Percentiles rank a stretch among this genome's conserved stretches.
These are phyloP conservation scores for Drosophila flavopinicola DNA, from an alignment of 2,888 invertebrate species.

Conservation along the genomic window DNA sequence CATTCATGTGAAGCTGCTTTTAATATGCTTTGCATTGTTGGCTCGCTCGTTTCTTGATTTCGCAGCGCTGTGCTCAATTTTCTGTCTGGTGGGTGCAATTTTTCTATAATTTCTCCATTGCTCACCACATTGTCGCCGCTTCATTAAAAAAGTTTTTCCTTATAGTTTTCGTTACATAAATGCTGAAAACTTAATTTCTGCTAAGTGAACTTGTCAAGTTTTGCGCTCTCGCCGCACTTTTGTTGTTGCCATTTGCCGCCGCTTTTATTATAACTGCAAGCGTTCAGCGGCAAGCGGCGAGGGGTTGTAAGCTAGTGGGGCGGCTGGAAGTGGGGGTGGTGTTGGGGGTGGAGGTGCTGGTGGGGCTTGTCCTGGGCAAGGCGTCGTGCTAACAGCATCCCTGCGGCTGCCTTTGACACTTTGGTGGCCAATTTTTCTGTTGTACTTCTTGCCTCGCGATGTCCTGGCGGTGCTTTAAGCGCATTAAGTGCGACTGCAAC, in stretches of 20 bases:
- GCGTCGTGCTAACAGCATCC: conserved; percentile 5
- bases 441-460: conserved; percentile 6
- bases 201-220: conserved; percentile 80
- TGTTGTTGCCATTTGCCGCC: conserved; percentile 43
- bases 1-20: conserved; percentile 1
- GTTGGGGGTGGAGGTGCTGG: no score
- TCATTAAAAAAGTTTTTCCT: conserved; percentile 77
- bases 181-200: conserved; percentile 77
- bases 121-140: conserved; percentile 74
- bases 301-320: not conserved
- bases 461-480: conserved; percentile 49
- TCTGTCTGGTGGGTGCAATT: conserved; percentile 22
- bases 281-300: no score
- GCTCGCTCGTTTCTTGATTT: not conserved
- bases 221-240: conserved; percentile 37
- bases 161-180: conserved; percentile 78
- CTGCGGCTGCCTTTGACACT: conserved; percentile 70
- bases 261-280: conserved; percentile 58
- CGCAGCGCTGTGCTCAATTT: not conserved
- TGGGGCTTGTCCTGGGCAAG: not conserved
- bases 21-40: conserved; percentile 6
- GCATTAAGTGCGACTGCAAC: conserved; percentile 59
- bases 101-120: conserved; percentile 50
- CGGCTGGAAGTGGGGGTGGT: no score
- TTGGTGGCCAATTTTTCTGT: conserved; percentile 38